Conservation (phyloP, 2,113 vertebrate species). For the Ochotona curzoniae region DNA sequence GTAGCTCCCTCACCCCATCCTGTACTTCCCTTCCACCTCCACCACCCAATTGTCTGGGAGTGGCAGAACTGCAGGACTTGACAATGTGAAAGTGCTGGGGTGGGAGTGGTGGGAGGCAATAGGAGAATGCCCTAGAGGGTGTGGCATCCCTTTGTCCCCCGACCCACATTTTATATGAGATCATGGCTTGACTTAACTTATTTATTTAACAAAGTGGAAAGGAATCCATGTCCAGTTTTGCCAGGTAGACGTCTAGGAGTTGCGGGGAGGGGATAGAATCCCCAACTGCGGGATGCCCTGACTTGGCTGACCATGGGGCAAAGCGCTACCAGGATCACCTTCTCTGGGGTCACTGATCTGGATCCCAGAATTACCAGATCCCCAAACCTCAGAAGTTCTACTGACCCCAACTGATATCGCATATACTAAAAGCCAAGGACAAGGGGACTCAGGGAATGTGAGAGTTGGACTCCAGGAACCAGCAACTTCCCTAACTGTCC, state of each 20-base stretch:
- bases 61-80: constrained; percentile 11
- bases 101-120: no score
- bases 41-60: not conserved
- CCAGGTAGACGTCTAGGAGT: not conserved
- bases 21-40: not conserved
- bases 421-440: not conserved
- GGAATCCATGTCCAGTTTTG: constrained; percentile 11
- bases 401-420: not conserved
- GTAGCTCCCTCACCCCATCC: not conserved
- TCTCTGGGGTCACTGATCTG: not conserved
- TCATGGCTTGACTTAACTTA: constrained; percentile 72
- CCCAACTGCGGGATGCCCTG: not conserved
- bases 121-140: not conserved
- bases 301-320: not conserved
- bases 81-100: not conserved
- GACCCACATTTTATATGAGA: not conserved
- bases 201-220: constrained; percentile 74
- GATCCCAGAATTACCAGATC: not conserved
- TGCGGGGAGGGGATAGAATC: not conserved
- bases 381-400: not conserved
- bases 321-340: not conserved
- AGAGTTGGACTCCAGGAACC: not conserved
- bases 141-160: not conserved
- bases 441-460: not conserved
- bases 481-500: not conserved